phyloP scores from a whole-genome alignment of 1,140 invertebrate genomes.

The Drosophila saltans region DNA sequence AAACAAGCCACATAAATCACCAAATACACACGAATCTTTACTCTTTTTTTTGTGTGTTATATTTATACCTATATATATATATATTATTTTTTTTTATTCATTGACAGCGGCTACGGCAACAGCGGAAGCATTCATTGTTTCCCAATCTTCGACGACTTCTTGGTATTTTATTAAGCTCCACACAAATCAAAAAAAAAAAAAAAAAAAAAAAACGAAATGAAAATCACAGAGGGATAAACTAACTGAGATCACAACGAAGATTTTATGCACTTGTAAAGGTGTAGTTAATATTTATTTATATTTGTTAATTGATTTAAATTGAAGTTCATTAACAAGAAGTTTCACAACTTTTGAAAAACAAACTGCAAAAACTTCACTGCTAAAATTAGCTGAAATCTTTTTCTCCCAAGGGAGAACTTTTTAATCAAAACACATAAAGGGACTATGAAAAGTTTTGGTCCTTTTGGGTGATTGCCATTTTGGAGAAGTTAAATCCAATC shows the following conservation, averaged over 20 bases:
- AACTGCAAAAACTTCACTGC: too few relatives aligned
- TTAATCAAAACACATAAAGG: too few relatives aligned
- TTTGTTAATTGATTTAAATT: too few relatives aligned
- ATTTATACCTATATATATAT: neutral
- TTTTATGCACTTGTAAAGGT: slow-evolving; percentile 5
- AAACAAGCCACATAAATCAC: slow-evolving; percentile 78
- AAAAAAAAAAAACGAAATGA: slow-evolving; percentile 37
- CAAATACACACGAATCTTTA: slow-evolving; percentile 50
- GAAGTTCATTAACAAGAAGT: too few relatives aligned
- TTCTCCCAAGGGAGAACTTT: too few relatives aligned
- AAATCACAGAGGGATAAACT: slow-evolving; percentile 28
- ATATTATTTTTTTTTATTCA: slow-evolving; percentile 46
- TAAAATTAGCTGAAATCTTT: too few relatives aligned
- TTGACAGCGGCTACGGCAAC: slow-evolving; percentile 60
- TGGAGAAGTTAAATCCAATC: neutral
- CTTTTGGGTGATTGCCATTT: too few relatives aligned
- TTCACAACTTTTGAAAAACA: too few relatives aligned
- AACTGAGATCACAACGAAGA: slow-evolving; percentile 27
- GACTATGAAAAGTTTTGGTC: too few relatives aligned
- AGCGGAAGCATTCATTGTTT: slow-evolving; percentile 81
- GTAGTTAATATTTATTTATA: neutral
- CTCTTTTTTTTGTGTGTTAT: slow-evolving; percentile 25
- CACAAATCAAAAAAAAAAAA: slow-evolving; percentile 62
- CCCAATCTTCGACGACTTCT: slow-evolving; percentile 72
- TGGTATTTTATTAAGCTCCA: slow-evolving; percentile 79